Base-by-base conservation (phyloP, 2,113 vertebrate species). In the Mionectes macconnelli region DNA sequence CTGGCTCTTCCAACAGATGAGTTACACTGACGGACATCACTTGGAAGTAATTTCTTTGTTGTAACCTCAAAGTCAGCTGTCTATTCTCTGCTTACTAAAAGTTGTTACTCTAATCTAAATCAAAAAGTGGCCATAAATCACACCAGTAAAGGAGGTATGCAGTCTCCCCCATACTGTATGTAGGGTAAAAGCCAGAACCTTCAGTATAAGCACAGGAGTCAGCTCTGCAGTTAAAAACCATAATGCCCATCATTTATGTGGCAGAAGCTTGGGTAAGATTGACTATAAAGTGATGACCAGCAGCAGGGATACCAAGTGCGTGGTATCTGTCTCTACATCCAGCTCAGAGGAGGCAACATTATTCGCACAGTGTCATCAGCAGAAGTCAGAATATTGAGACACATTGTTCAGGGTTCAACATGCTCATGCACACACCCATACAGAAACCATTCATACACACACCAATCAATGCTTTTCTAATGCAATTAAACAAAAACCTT, bases 91-190 rank as follows among this genome's bases (percentile, higher is more conserved):
- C 25, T 78, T 84, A 44, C 55, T 73, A 64, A 68, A 92, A 87
- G 49, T 40, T 72, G 52, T 42, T 66, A 62, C 33, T 81, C 24
- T 30, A 50, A 87, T 3, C 50, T 67, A 49, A 88, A 73, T 14
- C 31, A 62, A 91, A 87, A 85, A 77, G n/a, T 12, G 24, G 28
- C n/a, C 53, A 19, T 53, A 85, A 44, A 74, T 53, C 21, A 21
- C 35, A 50, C 13, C 13, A 47, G 15, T 8, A 74, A 21, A 62
- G 33, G 14, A 87, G 35, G 3, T 28, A 6, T 28, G 21, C 39
- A 81, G 39, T 28, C 23, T 68, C 27, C 12, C n/a, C 52, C 1
- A 1, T 9, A 30, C 9, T 13, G 84, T 27, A 47, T 0, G 0
- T 20, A 52, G 6, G 40, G 28, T 57, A 53, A 76, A 75, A 53